A percentile compares a stretch with the other conserved stretches of the same genome.
phyloP scores from a whole-genome alignment of 2,113 vertebrate species.

The Zeus faber region DNA sequence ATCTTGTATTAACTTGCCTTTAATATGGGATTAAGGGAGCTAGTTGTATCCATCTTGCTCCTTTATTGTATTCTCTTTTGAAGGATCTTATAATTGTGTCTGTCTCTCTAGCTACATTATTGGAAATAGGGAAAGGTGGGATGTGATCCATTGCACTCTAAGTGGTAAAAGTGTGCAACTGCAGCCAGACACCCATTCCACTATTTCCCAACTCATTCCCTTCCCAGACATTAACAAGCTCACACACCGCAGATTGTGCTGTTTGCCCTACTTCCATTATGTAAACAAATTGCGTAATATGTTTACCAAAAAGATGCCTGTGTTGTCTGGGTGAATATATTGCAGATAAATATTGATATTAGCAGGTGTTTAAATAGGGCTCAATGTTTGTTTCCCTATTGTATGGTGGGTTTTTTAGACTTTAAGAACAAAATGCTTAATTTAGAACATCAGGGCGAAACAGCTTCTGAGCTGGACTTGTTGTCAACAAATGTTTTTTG shows the following conservation, averaged over 20 bases:
- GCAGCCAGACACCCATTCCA: slow-evolving; percentile 29
- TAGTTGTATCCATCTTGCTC: background rate
- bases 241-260: slow-evolving; percentile 61
- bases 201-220: slow-evolving; percentile 36
- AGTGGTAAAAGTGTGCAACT: slow-evolving; percentile 30
- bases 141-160: slow-evolving; percentile 38
- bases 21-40: too few species aligned
- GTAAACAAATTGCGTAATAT: slow-evolving; percentile 66
- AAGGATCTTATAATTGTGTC: too few species aligned
- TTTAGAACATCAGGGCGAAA: too few species aligned
- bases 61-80: background rate
- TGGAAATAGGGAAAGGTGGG: slow-evolving; percentile 16
- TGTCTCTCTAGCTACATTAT: slow-evolving; percentile 7
- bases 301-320: slow-evolving; percentile 53
- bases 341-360: slow-evolving; percentile 52
- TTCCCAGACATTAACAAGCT: slow-evolving; percentile 60
- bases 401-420: slow-evolving; percentile 18
- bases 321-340: slow-evolving; percentile 38
- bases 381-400: slow-evolving; percentile 15
- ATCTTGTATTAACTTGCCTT: too few species aligned
- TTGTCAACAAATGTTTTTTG: background rate
- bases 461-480: slow-evolving; percentile 2
- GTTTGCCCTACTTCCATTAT: slow-evolving; percentile 58
- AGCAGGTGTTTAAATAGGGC: slow-evolving; percentile 33
- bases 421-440: too few species aligned